Evolutionary conservation across 2,888 invertebrate species (phyloP).

Genomic region (Clanis bilineata): DNA sequence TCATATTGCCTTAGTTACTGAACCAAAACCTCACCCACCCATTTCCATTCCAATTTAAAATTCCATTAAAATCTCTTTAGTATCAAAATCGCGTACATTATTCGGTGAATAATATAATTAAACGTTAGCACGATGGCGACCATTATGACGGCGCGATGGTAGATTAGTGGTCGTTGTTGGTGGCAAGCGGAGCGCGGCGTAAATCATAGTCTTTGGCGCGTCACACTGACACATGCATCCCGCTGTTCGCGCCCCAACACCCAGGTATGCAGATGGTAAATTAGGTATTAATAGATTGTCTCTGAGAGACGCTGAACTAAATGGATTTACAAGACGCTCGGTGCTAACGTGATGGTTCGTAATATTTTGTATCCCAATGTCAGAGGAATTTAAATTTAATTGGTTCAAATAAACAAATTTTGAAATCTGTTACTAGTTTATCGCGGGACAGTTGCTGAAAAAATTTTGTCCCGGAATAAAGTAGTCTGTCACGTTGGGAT

Average conservation of each 20-base stretch:
- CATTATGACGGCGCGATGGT: constrained; percentile 30
- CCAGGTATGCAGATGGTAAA: not conserved
- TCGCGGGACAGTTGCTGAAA: no score
- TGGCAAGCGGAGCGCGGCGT: constrained; percentile 72
- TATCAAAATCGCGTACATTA: not conserved
- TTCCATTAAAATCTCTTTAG: not conserved
- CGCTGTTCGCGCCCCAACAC: constrained; percentile 26
- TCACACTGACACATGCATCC: constrained; percentile 75
- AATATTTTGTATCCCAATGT: no score
- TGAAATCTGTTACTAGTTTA: no score
- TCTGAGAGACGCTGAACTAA: not conserved
- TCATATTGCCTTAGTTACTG: not conserved
- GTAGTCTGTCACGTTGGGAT: no score
- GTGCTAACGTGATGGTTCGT: no score
- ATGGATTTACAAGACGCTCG: not conserved
- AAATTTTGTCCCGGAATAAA: no score
- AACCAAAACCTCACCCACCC: not conserved
- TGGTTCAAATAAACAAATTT: no score
- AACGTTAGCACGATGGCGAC: constrained; percentile 7
- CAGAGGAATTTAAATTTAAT: no score
- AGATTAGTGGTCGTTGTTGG: constrained; percentile 70
- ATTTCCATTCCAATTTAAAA: not conserved
- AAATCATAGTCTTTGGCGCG: constrained; percentile 75
- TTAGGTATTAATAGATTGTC: constrained; percentile 9
- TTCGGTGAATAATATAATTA: constrained; percentile 10